Conservation (phyloP, 2,797 vertebrate genomes). For the Onychomys arenicola region DNA sequence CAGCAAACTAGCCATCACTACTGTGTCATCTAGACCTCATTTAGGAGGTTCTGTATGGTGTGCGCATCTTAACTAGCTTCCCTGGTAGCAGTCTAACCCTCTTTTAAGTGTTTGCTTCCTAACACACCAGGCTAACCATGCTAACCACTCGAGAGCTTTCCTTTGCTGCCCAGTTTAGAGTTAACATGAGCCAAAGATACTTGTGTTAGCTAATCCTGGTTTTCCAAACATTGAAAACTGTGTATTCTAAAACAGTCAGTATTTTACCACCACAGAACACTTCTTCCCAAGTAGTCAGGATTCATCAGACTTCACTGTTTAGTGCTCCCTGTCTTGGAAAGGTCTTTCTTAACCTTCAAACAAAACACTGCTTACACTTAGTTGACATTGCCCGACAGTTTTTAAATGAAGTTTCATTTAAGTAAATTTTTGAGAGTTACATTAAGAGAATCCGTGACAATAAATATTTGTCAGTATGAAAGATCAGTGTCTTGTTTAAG, state of each 20-base stretch:
- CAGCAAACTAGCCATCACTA: background rate
- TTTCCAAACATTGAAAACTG: background rate
- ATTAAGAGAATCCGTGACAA: background rate
- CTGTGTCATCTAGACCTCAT: background rate
- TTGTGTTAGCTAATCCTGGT: background rate
- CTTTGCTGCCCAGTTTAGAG: background rate
- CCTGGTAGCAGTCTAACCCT: background rate
- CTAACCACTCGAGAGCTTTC: background rate
- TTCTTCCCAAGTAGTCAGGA: background rate
- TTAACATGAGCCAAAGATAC: background rate
- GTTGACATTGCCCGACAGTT: background rate
- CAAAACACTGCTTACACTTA: background rate
- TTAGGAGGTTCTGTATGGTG: no score
- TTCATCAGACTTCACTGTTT: background rate
- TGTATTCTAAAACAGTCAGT: background rate
- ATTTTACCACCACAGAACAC: background rate
- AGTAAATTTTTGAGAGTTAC: constrained; percentile 46
- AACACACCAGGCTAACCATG: background rate
- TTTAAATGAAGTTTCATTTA: background rate
- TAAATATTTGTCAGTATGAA: background rate
- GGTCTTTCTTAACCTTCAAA: background rate
- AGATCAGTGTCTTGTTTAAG: background rate
- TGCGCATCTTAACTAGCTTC: background rate
- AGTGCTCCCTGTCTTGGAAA: background rate
- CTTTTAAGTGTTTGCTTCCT: background rate